Evolutionary conservation across 1,140 invertebrate genomes (phyloP), one percentile per base, ranked within the genome.

Genomic region (Mycetomoellerius zeteki): DNA sequence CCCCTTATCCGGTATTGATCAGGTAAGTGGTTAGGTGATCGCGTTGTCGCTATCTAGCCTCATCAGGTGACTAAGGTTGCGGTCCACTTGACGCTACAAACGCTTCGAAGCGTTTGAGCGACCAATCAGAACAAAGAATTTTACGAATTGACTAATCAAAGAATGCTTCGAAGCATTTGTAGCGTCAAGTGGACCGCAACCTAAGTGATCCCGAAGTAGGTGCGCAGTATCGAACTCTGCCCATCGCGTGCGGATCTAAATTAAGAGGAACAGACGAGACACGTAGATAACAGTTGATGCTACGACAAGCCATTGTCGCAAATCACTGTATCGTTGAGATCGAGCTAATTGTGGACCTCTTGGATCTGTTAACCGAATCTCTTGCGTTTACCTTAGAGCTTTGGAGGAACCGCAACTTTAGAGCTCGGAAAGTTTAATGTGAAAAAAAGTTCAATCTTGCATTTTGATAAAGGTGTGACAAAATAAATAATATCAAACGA

Each of bases 261-360:
- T 82, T 82, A 82, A 82, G 67, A 82, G 52, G 72, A 82, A 60
- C 43, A 21, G 16, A 60, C 21, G 33, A 82, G 67, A 54, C 30
- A 65, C 30, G 33, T 30, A 37, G 62, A 69, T 80, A 80, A 80
- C 30, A 69, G 47, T 30, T 50, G 77, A 6, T n/a, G 33, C 43
- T 33, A 37, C 0, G 47, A 72, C 52, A 56, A 56, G 19, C 6
- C 33, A 27, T 6, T 43, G 21, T 82, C 67, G 67, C 67, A 82
- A 73, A 82, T 82, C 67, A 82, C 52, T 4, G 52, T 72, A 82
- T 82, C 67, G 19, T 12, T 37, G 67, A 58, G 78, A 43, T 58
- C 65, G 6, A 37, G 21, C 43, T 65, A 78, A 73, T 60, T 10
- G 30, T 43, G 67, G 6, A 24, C 30, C 47, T 82, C 19, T 21